A percentile compares a stretch with the other conserved stretches of the same genome.
Evolutionary conservation across 2,888 invertebrate genomes (phyloP).

Genomic region (Ochropleura leucogaster): DNA sequence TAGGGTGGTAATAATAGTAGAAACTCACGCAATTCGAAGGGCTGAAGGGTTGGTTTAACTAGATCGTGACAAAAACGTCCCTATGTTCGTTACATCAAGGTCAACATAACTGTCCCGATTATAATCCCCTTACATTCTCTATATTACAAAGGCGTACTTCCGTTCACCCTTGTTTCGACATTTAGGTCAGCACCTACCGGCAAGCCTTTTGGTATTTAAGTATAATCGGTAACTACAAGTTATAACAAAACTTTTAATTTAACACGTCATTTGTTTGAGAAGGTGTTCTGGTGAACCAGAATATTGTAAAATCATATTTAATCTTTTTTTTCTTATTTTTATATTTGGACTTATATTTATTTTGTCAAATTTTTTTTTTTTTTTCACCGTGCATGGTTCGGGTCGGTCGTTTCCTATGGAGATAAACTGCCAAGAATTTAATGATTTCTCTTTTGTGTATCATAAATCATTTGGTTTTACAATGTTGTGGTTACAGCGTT

Average conservation of each 20-base stretch:
- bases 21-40: conserved; percentile 40
- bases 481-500: no score
- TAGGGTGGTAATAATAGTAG: conserved; percentile 27
- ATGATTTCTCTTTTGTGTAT: no score
- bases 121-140: neutral
- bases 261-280: neutral
- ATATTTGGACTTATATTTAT: no score
- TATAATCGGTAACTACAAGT: neutral
- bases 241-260: neutral
- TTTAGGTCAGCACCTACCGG: conserved; percentile 28
- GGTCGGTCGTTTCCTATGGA: no score
- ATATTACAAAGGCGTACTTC: conserved; percentile 5
- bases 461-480: no score
- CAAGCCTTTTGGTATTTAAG: conserved; percentile 15
- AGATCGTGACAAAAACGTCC: conserved; percentile 1
- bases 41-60: neutral
- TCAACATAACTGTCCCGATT: neutral
- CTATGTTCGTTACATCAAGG: conserved; percentile 14
- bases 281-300: neutral
- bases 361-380: no score
- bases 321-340: neutral
- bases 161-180: conserved; percentile 25
- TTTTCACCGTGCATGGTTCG: no score
- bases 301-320: neutral
- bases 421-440: no score